Percentiles rank a stretch among this genome's conserved stretches.
Conservation (phyloP, 1,140 invertebrate species). For the Nebria ingens region DNA sequence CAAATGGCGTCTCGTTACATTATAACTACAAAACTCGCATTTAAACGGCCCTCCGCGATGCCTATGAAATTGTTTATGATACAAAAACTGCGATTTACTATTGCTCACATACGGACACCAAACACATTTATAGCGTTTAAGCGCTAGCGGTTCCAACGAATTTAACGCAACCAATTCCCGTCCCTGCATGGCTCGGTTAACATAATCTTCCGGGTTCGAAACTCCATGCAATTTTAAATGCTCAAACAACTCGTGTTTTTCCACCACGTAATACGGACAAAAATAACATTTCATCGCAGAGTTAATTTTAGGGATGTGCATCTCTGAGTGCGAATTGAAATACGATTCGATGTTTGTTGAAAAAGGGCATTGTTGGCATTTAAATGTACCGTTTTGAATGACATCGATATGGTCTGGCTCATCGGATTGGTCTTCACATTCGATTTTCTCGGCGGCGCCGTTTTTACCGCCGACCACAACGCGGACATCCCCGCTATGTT, state of each 20-base stretch:
- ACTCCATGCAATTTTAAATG: slow-evolving; percentile 30
- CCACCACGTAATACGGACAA: slow-evolving; percentile 64
- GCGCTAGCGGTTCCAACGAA: slow-evolving; percentile 19
- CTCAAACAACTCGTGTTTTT: slow-evolving; percentile 30
- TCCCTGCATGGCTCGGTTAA: slow-evolving; percentile 12
- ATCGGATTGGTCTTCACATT: slow-evolving; percentile 29
- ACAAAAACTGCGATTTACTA: slow-evolving; percentile 72
- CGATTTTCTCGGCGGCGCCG: slow-evolving; percentile 35
- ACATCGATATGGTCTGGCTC: slow-evolving; percentile 29
- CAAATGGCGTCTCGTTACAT: slow-evolving; percentile 67
- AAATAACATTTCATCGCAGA: slow-evolving; percentile 69
- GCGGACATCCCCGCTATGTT: slow-evolving; percentile 58
- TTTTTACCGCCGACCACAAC: slow-evolving; percentile 42
- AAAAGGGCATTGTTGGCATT: slow-evolving; percentile 68
- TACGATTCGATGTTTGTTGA: slow-evolving; percentile 48
- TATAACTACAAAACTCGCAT: slow-evolving; percentile 71
- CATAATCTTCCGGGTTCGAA: slow-evolving; percentile 6
- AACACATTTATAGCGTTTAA: slow-evolving; percentile 55
- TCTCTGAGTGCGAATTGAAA: slow-evolving; percentile 57
- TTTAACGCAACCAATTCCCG: slow-evolving; percentile 21
- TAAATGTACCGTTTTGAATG: slow-evolving; percentile 27
- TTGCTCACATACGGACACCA: slow-evolving; percentile 71
- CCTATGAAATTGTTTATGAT: slow-evolving; percentile 77
- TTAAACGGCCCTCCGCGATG: slow-evolving; percentile 61
- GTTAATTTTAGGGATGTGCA: slow-evolving; percentile 58